These are phyloP conservation scores for Torymus texanus DNA, from an alignment of 2,888 invertebrate genomes.

Conservation along the genomic window DNA sequence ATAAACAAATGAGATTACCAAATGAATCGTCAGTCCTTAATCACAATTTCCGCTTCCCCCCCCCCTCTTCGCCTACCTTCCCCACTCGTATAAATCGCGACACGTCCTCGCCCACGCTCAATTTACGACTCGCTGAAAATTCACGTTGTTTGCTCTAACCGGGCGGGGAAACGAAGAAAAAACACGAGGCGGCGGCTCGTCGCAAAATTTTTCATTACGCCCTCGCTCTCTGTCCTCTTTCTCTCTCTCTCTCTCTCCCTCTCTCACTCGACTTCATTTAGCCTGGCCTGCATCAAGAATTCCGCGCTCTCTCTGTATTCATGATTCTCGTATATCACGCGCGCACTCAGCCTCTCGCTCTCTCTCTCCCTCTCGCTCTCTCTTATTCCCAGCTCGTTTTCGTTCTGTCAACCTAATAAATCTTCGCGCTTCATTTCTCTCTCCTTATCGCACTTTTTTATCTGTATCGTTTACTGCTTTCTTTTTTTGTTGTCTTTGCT, in stretches of 20 bases:
- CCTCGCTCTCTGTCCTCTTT: neutral
- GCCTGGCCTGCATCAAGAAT: slow-evolving; percentile 28
- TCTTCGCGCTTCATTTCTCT: slow-evolving; percentile 45
- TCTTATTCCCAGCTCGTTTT: slow-evolving; percentile 48
- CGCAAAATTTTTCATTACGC: slow-evolving; percentile 36
- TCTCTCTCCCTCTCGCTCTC: slow-evolving; percentile 3
- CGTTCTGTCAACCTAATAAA: slow-evolving; percentile 54
- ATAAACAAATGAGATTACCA: neutral
- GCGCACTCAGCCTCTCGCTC: neutral
- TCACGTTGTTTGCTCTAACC: neutral
- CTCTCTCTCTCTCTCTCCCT: too few relatives aligned
- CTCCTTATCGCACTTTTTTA: slow-evolving; percentile 15
- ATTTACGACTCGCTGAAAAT: slow-evolving; percentile 38
- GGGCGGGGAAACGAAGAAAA: neutral
- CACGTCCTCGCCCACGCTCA: neutral
- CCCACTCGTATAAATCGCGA: too few relatives aligned
- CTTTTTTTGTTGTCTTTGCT: neutral
- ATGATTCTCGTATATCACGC: slow-evolving; percentile 35
- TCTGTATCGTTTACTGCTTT: slow-evolving; percentile 11
- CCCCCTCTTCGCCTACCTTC: too few relatives aligned
- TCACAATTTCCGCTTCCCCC: too few relatives aligned
- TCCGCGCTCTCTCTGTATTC: slow-evolving; percentile 37
- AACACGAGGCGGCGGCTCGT: neutral
- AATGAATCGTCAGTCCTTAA: neutral
- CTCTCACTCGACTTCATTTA: slow-evolving; percentile 22